Percentiles rank a stretch among this genome's conserved stretches.
phyloP scores from a whole-genome alignment of 2,113 vertebrate species.

The Neotoma lepida region DNA sequence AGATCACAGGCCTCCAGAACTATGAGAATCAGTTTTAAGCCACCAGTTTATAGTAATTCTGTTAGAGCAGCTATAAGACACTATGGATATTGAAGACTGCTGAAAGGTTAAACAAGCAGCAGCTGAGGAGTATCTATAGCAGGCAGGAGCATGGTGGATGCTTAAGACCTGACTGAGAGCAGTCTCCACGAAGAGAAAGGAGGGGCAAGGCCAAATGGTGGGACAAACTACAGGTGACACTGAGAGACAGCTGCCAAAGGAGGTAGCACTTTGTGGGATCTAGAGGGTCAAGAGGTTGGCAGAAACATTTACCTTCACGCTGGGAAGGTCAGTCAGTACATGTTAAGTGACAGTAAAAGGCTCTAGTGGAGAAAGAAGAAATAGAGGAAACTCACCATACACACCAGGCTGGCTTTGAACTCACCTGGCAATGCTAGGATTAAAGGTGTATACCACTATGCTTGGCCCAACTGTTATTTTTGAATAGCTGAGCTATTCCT shows the following conservation, averaged over 20 bases:
- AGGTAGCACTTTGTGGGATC: background rate
- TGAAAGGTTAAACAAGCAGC: background rate
- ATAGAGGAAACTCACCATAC: background rate
- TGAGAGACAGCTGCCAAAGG: background rate
- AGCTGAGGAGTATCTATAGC: background rate
- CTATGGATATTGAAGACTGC: background rate
- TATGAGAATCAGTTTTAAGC: background rate
- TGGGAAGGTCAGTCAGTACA: background rate
- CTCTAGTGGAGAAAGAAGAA: background rate
- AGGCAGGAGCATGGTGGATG: background rate
- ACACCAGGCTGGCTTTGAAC: background rate
- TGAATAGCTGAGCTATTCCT: background rate
- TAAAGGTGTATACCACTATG: background rate
- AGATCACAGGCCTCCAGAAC: background rate
- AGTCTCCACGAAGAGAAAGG: background rate
- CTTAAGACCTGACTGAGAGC: background rate
- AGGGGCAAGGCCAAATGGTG: background rate
- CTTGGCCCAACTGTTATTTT: background rate
- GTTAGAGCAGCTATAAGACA: background rate
- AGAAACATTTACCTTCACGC: background rate
- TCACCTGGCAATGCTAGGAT: background rate
- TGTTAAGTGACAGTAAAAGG: background rate
- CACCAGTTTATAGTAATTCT: background rate
- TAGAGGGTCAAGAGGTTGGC: background rate
- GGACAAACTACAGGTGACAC: background rate